Percentiles rank a stretch among this genome's conserved stretches.
Evolutionary conservation across 2,113 vertebrate species (phyloP).

Genomic region (Brachionichthys hirsutus): DNA sequence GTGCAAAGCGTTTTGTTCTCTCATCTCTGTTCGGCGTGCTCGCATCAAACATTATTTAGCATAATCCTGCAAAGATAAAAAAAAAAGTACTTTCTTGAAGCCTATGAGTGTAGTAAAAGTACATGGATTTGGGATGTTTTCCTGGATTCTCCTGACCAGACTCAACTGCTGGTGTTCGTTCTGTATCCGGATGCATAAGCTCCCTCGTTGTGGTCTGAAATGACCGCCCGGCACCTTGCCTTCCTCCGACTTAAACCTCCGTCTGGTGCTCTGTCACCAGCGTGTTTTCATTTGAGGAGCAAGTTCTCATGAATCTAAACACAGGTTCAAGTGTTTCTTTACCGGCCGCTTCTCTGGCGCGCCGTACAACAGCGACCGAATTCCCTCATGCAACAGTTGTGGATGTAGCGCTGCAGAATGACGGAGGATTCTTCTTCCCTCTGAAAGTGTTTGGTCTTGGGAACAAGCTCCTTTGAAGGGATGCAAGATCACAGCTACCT

Average conservation of each 20-base stretch:
- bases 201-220: slow-evolving; percentile 58
- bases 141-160: slow-evolving; percentile 24
- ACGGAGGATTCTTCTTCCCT: slow-evolving; percentile 23
- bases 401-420: slow-evolving; percentile 26
- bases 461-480: slow-evolving; percentile 56
- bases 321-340: slow-evolving; percentile 37
- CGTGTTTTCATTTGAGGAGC: slow-evolving; percentile 57
- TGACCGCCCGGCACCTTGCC: slow-evolving; percentile 56
- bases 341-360: slow-evolving; percentile 7
- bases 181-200: slow-evolving; percentile 36
- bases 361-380: not conserved
- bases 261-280: slow-evolving; percentile 28
- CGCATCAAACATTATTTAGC: slow-evolving; percentile 22
- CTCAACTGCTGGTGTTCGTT: slow-evolving; percentile 37
- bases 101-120: slow-evolving; percentile 29
- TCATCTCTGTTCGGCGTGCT: slow-evolving; percentile 24
- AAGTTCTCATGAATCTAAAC: slow-evolving; percentile 52
- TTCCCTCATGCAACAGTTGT: slow-evolving; percentile 27
- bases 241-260: slow-evolving; percentile 44
- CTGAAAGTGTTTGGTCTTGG: slow-evolving; percentile 43
- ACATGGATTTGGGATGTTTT: slow-evolving; percentile 46
- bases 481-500: slow-evolving; percentile 75
- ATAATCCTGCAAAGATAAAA: slow-evolving; percentile 29
- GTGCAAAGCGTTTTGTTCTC: slow-evolving; percentile 32
- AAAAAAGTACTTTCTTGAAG: slow-evolving; percentile 9